These are phyloP conservation scores for Spea bombifrons DNA, from an alignment of 2,113 vertebrate species.

Conservation along the genomic window DNA sequence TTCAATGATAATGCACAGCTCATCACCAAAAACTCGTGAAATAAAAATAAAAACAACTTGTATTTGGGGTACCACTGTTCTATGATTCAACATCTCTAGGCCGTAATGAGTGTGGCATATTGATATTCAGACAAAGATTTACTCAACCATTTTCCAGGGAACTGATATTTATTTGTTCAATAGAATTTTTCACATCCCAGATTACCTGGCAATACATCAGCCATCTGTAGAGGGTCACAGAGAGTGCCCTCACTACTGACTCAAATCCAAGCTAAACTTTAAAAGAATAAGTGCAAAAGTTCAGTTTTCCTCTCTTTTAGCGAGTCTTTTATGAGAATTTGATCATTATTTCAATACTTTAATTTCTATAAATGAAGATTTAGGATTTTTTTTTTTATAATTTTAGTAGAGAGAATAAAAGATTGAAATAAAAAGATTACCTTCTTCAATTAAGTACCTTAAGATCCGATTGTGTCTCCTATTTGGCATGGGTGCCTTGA, in stretches of 20 bases:
- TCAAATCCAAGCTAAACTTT: conserved; percentile 39
- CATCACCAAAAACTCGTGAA: too few relatives aligned
- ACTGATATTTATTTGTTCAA: conserved; percentile 42
- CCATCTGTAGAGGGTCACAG: conserved; percentile 39
- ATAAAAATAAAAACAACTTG: neutral
- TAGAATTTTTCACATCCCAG: conserved; percentile 40
- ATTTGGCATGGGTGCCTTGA: too few relatives aligned
- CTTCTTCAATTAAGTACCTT: too few relatives aligned
- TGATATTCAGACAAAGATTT: conserved; percentile 30
- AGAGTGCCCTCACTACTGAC: conserved; percentile 36
- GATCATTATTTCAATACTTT: neutral
- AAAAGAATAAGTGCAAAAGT: conserved; percentile 42
- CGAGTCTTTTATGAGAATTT: conserved; percentile 27
- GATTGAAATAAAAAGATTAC: too few relatives aligned
- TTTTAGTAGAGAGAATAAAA: too few relatives aligned
- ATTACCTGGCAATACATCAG: conserved; percentile 41
- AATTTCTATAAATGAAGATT: too few relatives aligned
- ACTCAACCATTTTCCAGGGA: conserved; percentile 28
- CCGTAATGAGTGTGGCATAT: conserved; percentile 26
- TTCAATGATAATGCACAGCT: too few relatives aligned
- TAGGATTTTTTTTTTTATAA: too few relatives aligned
- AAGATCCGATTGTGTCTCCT: too few relatives aligned
- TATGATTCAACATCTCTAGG: conserved; percentile 23
- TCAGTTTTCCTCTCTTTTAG: conserved; percentile 25
- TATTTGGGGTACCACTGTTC: conserved; percentile 1